Conservation (phyloP, 1,140 invertebrate genomes). For the Telenomus remus region DNA sequence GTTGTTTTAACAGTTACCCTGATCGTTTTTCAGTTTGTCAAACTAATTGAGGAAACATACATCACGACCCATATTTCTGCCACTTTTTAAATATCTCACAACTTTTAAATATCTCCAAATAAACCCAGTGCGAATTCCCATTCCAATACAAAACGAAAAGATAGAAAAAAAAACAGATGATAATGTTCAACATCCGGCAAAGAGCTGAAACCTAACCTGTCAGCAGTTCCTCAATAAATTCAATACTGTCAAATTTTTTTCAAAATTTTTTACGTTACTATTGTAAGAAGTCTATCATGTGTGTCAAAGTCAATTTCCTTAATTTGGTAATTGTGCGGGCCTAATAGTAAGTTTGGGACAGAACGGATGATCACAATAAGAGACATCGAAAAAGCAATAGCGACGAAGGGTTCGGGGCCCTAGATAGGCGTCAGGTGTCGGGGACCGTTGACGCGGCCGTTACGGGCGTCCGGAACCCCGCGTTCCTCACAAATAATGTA, state of each 20-base stretch:
- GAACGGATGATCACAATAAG: constrained; percentile 27
- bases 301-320: constrained; percentile 21
- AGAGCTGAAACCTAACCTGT: too few species aligned
- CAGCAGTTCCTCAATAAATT: too few species aligned
- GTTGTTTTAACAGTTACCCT: neutral
- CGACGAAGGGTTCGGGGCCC: constrained; percentile 49
- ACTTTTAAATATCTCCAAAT: too few species aligned
- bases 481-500: constrained; percentile 62
- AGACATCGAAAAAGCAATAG: constrained; percentile 30
- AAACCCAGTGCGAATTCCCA: too few species aligned
- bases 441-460: constrained; percentile 67
- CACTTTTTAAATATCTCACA: neutral
- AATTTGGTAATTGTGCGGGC: constrained; percentile 28
- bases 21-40: neutral
- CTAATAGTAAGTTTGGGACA: constrained; percentile 15
- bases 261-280: too few species aligned
- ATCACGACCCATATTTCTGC: neutral
- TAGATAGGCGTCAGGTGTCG: constrained; percentile 64
- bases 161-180: neutral
- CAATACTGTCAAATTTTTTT: too few species aligned
- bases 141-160: too few species aligned
- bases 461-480: constrained; percentile 57
- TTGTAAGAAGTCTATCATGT: neutral
- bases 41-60: constrained; percentile 9
- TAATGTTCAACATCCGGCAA: neutral